Evolutionary conservation across 1,140 invertebrate species (phyloP).

Genomic region (Drosophila pseudoobscura): DNA sequence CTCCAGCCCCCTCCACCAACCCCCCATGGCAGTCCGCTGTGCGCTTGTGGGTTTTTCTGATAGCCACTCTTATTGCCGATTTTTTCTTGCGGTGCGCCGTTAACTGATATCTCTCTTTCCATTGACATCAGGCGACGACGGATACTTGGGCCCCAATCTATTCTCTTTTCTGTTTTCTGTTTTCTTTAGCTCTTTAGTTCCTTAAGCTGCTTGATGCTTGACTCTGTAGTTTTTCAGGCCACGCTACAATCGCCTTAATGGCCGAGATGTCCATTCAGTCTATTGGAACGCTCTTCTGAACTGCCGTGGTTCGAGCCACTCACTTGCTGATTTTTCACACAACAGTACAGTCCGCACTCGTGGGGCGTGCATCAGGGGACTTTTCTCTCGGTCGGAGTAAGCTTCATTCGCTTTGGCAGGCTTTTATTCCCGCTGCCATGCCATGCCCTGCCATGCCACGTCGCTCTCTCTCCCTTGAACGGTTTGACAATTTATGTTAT

Average conservation of each 20-base stretch:
- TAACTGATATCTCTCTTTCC: conserved; percentile 7
- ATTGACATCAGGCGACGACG: too few species aligned
- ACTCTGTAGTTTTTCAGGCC: conserved; percentile 22
- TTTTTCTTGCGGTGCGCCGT: conserved; percentile 21
- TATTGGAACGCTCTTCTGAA: conserved; percentile 1
- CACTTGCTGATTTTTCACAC: too few species aligned
- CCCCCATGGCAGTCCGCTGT: conserved; percentile 3
- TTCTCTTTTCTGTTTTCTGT: conserved; percentile 3
- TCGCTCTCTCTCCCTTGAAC: background rate
- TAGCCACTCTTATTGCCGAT: conserved; percentile 8
- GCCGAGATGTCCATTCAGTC: conserved; percentile 28
- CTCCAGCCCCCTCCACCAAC: background rate
- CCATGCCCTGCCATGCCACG: too few species aligned
- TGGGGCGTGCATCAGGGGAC: conserved; percentile 1
- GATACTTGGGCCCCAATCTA: background rate
- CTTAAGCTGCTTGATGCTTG: conserved; percentile 34
- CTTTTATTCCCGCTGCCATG: background rate
- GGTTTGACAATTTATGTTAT: conserved; percentile 50
- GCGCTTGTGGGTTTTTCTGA: conserved; percentile 9
- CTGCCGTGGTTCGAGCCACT: too few species aligned
- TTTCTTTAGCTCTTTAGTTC: conserved; percentile 38
- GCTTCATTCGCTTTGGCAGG: conserved; percentile 2
- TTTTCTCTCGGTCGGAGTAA: background rate
- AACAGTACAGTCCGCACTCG: background rate
- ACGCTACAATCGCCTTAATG: conserved; percentile 41